Evolutionary conservation across 2,888 invertebrate species (phyloP).

Genomic region (Altica lythri): DNA sequence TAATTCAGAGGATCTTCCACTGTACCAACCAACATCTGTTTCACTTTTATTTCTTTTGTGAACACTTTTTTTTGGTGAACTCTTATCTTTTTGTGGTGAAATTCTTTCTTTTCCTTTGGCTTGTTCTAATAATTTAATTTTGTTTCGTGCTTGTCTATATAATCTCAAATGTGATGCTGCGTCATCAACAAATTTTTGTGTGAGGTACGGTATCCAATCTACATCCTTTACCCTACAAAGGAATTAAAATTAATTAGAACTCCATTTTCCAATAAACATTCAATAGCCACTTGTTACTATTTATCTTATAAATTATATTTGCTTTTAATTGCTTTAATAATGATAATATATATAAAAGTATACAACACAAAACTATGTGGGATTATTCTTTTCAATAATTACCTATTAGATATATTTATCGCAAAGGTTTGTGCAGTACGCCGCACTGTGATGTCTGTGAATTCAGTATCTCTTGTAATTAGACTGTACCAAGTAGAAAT

Average conservation of each 20-base stretch:
- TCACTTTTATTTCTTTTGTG: conserved; percentile 76
- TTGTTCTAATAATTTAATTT: conserved; percentile 50
- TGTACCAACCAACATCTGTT: conserved; percentile 71
- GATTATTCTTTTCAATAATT: no score
- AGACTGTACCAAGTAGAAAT: conserved; percentile 75
- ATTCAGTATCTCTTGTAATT: conserved; percentile 74
- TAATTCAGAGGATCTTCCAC: conserved; percentile 49
- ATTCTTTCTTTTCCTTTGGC: conserved; percentile 47
- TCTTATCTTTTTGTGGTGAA: conserved; percentile 51
- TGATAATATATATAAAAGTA: neutral
- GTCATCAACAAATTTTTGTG: conserved; percentile 87
- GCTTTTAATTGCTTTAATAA: neutral
- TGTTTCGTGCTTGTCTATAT: conserved; percentile 76
- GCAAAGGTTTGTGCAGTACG: conserved; percentile 72
- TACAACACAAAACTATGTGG: neutral
- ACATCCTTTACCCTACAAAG: conserved; percentile 74
- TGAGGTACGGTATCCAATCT: conserved; percentile 88
- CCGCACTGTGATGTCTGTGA: conserved; percentile 68
- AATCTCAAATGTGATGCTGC: conserved; percentile 86
- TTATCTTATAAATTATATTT: neutral
- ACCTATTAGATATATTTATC: conserved; percentile 75
- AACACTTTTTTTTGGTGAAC: conserved; percentile 52
- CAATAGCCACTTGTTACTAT: neutral
- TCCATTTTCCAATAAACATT: neutral
- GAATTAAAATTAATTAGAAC: no score